phyloP scores from a whole-genome alignment of 2,888 invertebrate species.

The Cryptus viduatorius region DNA sequence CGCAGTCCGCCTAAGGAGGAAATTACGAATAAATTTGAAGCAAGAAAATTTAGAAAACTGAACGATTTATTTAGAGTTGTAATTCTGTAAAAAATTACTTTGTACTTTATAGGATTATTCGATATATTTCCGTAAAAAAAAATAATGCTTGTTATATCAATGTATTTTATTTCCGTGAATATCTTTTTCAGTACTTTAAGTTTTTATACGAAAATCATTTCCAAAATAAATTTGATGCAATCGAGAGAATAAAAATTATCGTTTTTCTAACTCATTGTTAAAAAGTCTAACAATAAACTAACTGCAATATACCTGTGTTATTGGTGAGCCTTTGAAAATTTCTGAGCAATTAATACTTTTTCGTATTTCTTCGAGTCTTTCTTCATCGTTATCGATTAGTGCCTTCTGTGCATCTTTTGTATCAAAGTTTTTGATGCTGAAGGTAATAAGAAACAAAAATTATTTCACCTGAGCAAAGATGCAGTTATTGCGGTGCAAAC shows the following conservation, averaged over 20 bases:
- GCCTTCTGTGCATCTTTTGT: constrained; percentile 60
- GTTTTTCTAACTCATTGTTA: not conserved
- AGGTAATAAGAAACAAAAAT: not conserved
- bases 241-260: not conserved
- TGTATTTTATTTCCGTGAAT: too few species aligned
- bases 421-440: constrained; percentile 64
- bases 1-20: constrained; percentile 68
- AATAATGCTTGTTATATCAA: not conserved
- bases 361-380: constrained; percentile 54
- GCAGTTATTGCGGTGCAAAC: not conserved
- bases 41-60: not conserved
- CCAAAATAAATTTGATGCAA: not conserved
- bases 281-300: not conserved
- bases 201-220: not conserved
- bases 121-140: not conserved
- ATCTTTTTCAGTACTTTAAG: not conserved
- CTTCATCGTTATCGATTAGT: constrained; percentile 62
- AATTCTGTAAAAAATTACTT: too few species aligned
- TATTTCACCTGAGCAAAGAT: not conserved
- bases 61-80: not conserved
- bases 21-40: not conserved
- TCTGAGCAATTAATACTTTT: constrained; percentile 68
- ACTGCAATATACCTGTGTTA: constrained; percentile 16
- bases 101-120: too few species aligned
- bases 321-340: constrained; percentile 68